Conservation (phyloP, 2,113 vertebrate species). For the Gallinago paraguaiae region DNA sequence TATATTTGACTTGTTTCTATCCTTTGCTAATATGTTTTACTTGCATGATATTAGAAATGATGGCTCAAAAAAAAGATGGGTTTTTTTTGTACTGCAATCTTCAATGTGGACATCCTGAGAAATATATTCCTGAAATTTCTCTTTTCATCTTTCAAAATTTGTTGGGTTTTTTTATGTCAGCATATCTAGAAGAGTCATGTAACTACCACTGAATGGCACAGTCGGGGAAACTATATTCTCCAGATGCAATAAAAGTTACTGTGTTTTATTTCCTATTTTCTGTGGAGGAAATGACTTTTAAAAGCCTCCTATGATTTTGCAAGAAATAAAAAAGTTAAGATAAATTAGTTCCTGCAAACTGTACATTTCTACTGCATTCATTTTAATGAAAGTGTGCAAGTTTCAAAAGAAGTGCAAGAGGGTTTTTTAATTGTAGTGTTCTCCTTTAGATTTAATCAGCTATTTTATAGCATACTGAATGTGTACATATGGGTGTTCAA, state of each 20-base stretch:
- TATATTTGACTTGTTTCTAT: constrained; percentile 17
- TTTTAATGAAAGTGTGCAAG: constrained; percentile 5
- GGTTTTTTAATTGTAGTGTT: background rate
- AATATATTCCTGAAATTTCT: constrained; percentile 3
- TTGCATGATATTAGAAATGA: background rate
- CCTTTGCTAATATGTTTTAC: background rate
- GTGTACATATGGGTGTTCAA: background rate
- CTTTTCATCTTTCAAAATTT: background rate
- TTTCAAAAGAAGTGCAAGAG: background rate
- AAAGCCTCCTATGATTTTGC: constrained; percentile 25
- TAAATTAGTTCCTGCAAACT: constrained; percentile 8
- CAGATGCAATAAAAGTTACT: constrained; percentile 42
- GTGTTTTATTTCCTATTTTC: constrained; percentile 54
- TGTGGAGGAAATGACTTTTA: background rate
- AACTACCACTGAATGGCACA: constrained; percentile 24
- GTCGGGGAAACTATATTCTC: background rate
- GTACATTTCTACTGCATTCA: background rate
- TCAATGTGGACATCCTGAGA: background rate
- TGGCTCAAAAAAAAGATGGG: background rate
- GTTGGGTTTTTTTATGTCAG: background rate
- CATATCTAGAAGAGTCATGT: constrained; percentile 39
- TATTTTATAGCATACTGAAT: background rate
- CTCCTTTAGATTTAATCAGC: constrained; percentile 5
- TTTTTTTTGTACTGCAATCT: background rate
- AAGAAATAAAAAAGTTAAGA: background rate